phyloP scores from a whole-genome alignment of 2,888 invertebrate genomes.

The Hirtodrosophila duncani region DNA sequence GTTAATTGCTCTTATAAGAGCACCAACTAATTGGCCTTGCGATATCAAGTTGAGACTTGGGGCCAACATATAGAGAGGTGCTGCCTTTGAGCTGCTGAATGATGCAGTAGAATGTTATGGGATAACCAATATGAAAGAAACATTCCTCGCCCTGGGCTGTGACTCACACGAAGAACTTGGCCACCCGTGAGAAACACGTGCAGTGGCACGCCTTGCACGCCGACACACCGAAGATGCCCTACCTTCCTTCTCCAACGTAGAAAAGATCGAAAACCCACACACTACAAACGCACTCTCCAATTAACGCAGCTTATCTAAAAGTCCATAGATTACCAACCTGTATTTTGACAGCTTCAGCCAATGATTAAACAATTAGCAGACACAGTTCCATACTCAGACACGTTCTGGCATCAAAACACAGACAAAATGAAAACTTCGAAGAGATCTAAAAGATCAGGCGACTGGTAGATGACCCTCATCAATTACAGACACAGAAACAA shows the following conservation, averaged over 20 bases:
- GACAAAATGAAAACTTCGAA: slow-evolving; percentile 11
- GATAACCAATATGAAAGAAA: too few relatives aligned
- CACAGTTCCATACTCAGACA: slow-evolving; percentile 31
- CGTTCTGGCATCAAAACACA: slow-evolving; percentile 36
- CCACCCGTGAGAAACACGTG: slow-evolving; percentile 52
- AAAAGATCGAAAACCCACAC: slow-evolving; percentile 10
- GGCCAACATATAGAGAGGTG: slow-evolving; percentile 16
- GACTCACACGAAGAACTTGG: slow-evolving; percentile 39
- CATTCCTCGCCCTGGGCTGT: slow-evolving; percentile 9
- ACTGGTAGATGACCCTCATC: slow-evolving; percentile 47
- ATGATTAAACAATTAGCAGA: slow-evolving; percentile 65
- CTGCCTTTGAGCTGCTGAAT: slow-evolving; percentile 2
- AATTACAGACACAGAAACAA: slow-evolving; percentile 33
- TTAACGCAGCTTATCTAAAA: slow-evolving; percentile 64
- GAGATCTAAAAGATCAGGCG: slow-evolving; percentile 37
- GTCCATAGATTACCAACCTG: slow-evolving; percentile 56
- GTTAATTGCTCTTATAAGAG: slow-evolving; percentile 29
- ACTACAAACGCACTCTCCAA: slow-evolving; percentile 35
- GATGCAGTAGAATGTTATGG: slow-evolving; percentile 29
- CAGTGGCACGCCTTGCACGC: too few relatives aligned
- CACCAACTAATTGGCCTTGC: slow-evolving; percentile 12
- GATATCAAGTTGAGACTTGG: slow-evolving; percentile 16
- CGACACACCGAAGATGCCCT: too few relatives aligned
- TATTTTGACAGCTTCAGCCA: slow-evolving; percentile 57
- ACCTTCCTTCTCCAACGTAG: too few relatives aligned